A percentile compares a stretch with the other conserved stretches of the same genome.
Evolutionary conservation across 2,113 vertebrate genomes (phyloP).

Genomic region (Macquaria ambigua): DNA sequence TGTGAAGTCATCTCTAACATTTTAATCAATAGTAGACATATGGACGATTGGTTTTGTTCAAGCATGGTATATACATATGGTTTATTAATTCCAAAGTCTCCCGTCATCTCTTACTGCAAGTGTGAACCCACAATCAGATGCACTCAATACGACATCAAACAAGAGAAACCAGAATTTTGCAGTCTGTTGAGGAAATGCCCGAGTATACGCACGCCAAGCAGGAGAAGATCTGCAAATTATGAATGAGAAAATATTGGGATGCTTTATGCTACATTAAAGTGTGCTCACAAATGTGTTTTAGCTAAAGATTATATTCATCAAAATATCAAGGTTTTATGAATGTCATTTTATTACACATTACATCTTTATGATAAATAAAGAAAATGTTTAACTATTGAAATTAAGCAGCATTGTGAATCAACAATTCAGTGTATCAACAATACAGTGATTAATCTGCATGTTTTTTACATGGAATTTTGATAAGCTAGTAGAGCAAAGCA

Average conservation of each 20-base stretch:
- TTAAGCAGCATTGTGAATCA: not conserved
- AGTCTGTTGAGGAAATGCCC: not conserved
- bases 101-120: not conserved
- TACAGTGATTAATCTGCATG: constrained; percentile 5
- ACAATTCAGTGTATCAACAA: constrained; percentile 1
- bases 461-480: not conserved
- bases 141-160: constrained; percentile 2
- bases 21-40: constrained; percentile 6
- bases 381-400: not conserved
- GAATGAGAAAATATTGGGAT: not conserved
- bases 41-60: not conserved
- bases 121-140: not conserved
- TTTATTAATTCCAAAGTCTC: not conserved
- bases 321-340: not conserved
- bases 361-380: not conserved
- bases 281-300: constrained; percentile 1
- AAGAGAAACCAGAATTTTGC: not conserved
- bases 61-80: not conserved
- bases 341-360: not conserved
- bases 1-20: not conserved
- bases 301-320: not conserved
- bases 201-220: not conserved
- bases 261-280: not conserved
- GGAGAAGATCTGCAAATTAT: not conserved
- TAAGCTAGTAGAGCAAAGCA: not conserved